A percentile compares a stretch with the other conserved stretches of the same genome.
These are phyloP conservation scores for Ptychadena robeensis DNA, from an alignment of 2,797 vertebrate genomes.

Conservation along the genomic window DNA sequence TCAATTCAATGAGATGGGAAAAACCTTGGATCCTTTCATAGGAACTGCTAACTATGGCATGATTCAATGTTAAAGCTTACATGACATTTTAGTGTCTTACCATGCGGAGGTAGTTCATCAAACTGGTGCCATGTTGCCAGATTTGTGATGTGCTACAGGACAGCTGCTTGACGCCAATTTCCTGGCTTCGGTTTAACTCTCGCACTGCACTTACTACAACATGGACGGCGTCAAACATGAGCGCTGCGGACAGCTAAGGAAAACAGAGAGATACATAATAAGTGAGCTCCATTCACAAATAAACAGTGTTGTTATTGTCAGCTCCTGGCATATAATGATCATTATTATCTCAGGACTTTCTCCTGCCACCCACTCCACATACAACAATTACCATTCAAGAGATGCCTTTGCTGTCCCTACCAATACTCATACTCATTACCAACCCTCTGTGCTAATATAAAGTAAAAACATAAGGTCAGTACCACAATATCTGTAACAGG, in stretches of 20 bases:
- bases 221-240: slow-evolving; percentile 93
- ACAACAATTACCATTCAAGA: neutral
- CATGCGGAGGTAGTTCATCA: slow-evolving; percentile 96
- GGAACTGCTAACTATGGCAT: too few relatives aligned
- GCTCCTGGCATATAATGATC: neutral
- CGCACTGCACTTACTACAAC: slow-evolving; percentile 91
- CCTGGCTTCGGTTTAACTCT: slow-evolving; percentile 92
- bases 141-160: slow-evolving; percentile 90
- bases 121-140: slow-evolving; percentile 94
- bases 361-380: neutral
- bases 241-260: slow-evolving; percentile 84
- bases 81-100: slow-evolving; percentile 69
- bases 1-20: too few relatives aligned
- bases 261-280: neutral
- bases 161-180: slow-evolving; percentile 89
- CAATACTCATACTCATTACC: slow-evolving; percentile 1
- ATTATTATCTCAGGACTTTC: neutral
- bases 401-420: neutral
- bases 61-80: too few relatives aligned
- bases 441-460: too few relatives aligned
- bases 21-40: too few relatives aligned
- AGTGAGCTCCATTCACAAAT: neutral
- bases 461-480: too few relatives aligned
- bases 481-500: too few relatives aligned
- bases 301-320: neutral